Base-by-base conservation (phyloP, 1,140 invertebrate species). In the Drosophila subobscura region DNA sequence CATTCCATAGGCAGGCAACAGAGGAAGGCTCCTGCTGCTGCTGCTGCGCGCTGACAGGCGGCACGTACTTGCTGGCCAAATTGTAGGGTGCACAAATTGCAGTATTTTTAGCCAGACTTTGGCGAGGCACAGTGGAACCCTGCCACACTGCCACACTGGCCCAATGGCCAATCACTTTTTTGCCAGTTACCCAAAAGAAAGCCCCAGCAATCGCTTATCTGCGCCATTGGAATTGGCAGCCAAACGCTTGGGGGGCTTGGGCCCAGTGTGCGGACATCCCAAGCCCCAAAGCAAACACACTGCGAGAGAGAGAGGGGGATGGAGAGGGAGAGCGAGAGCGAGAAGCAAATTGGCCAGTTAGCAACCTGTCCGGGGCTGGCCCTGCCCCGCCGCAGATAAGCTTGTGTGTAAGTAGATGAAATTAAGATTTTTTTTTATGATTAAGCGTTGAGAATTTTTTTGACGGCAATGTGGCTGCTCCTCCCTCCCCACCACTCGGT, bases 371-470 rank as follows among this genome's bases (percentile, higher is more conserved):
- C 57, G 47, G 64, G 56, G 64, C 47, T 45, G 33, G 47, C 58
- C 41, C 44, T 45, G 55, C 47, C 51, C 42, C 23, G 25, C 7
- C 57, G 52, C 40, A 37, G 60, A 47, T 45, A 64, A 66, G 60
- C 58, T 56, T 66, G 66, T 85, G 63, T 72, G 67, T 79, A 85
- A 84, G 83, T 88, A 88, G 83, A 72, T 88, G 67, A 88, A 88
- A 83, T 88, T 81, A 79, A 79, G 63, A 88, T 78, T 88, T 71
- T 63, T 71, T 49, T 64, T 37, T 86, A 74, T 86, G 81, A 86
- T 86, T 88, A 81, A 83, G 63, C 70, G 59, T 59, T 70, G 83
- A 81, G 83, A 88, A 88, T n/a, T 84, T 63, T 80, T 72, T 88
- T 72, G 81, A 86, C 68, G 75, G 72, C 56, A 71, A 55, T 66